Conservation (phyloP, 2,888 invertebrate species). For the Timema podura region DNA sequence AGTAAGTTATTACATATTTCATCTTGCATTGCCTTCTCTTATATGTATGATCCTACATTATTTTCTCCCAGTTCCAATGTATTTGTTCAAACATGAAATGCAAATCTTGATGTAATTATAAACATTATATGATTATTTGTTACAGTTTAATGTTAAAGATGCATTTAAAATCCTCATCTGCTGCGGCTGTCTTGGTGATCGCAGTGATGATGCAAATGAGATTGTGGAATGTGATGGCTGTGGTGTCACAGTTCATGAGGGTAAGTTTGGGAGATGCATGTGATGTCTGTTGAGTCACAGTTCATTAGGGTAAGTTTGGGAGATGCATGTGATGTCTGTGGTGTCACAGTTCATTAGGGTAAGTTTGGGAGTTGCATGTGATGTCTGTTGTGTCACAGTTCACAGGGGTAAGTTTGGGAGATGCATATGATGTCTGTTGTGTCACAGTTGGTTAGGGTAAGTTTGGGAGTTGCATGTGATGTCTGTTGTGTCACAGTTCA, state of each 20-base stretch:
- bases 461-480: slow-evolving; percentile 68
- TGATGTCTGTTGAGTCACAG: slow-evolving; percentile 93
- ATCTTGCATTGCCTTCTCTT: too few species aligned
- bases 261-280: slow-evolving; percentile 63
- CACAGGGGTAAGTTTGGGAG: slow-evolving; percentile 69
- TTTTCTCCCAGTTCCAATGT: too few species aligned
- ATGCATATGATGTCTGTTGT: slow-evolving; percentile 92
- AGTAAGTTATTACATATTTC: too few species aligned
- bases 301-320: slow-evolving; percentile 74
- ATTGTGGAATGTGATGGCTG: slow-evolving; percentile 97
- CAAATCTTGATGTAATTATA: slow-evolving; percentile 37
- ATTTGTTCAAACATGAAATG: too few species aligned
- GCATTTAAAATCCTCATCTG: slow-evolving; percentile 76
- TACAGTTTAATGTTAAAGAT: slow-evolving; percentile 40
- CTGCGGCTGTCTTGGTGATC: slow-evolving; percentile 88
- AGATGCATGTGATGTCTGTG: slow-evolving; percentile 89
- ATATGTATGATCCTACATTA: too few species aligned
- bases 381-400: slow-evolving; percentile 92
- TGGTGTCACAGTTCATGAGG: slow-evolving; percentile 95
- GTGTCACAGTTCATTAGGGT: slow-evolving; percentile 95
- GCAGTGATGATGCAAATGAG: slow-evolving; percentile 90
- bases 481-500: slow-evolving; percentile 95
- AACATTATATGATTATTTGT: too few species aligned
- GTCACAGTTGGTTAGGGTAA: slow-evolving; percentile 93
- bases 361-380: slow-evolving; percentile 63